Evolutionary conservation across 2,113 vertebrate species (phyloP).

Genomic region (Xenopus tropicalis): UCB_Xtro_10.0 CM004449.2:112210001-112210500

Average conservation of each 20-base stretch:
- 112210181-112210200: too few species aligned
- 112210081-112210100: too few species aligned
- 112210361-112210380: not conserved
- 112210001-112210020: too few species aligned
- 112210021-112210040: too few species aligned
- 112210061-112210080: too few species aligned
- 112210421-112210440: constrained; percentile 14
- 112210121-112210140: too few species aligned
- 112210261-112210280: not conserved
- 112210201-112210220: too few species aligned
- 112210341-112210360: not conserved
- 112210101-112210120: too few species aligned
- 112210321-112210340: not conserved
- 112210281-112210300: not conserved
- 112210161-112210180: too few species aligned
- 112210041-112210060: too few species aligned
- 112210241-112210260: not conserved
- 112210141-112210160: too few species aligned
- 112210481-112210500: not conserved
- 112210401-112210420: too few species aligned
- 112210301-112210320: not conserved
- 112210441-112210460: not conserved
- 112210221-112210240: not conserved
- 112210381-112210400: not conserved
- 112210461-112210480: not conserved